Percentiles rank a stretch among this genome's conserved stretches.
These are phyloP conservation scores for Tenthredo mesomela DNA, from an alignment of 2,888 invertebrate species.

Conservation along the genomic window DNA sequence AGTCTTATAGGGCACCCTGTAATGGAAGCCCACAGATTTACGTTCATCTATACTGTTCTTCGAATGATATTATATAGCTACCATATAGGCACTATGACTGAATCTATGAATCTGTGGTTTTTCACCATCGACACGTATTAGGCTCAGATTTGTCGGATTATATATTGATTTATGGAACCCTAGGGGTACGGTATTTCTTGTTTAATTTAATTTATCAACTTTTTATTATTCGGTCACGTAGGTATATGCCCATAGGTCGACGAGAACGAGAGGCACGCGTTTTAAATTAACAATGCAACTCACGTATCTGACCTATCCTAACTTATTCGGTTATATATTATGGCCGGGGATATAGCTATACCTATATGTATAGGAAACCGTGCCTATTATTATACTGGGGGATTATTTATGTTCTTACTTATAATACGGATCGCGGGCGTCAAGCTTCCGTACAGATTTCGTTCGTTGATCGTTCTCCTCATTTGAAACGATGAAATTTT, in stretches of 20 bases:
- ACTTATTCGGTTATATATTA: conserved; percentile 8
- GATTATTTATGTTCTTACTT: conserved; percentile 32
- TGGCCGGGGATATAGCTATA: neutral
- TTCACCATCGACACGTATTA: conserved; percentile 63
- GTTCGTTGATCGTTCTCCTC: neutral
- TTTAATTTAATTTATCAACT: conserved; percentile 55
- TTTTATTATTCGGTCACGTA: conserved; percentile 66
- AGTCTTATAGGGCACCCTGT: neutral
- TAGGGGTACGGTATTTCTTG: conserved; percentile 13
- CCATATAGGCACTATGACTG: neutral
- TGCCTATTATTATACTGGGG: neutral
- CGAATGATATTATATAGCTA: neutral
- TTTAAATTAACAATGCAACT: conserved; percentile 25
- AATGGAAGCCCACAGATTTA: neutral
- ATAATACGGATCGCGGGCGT: neutral
- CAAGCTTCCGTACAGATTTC: conserved; percentile 45
- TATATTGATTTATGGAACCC: conserved; percentile 65
- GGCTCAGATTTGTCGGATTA: conserved; percentile 68
- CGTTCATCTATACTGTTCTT: neutral
- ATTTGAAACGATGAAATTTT: neutral
- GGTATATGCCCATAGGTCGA: neutral
- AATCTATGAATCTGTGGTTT: conserved; percentile 1
- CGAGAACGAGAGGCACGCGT: conserved; percentile 20
- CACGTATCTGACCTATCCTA: conserved; percentile 40
- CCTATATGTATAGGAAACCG: too few relatives aligned